Evolutionary conservation across 35 echinoderm and acorn worm species (phyloP).

Genomic region (Strongylocentrotus purpuratus): DNA sequence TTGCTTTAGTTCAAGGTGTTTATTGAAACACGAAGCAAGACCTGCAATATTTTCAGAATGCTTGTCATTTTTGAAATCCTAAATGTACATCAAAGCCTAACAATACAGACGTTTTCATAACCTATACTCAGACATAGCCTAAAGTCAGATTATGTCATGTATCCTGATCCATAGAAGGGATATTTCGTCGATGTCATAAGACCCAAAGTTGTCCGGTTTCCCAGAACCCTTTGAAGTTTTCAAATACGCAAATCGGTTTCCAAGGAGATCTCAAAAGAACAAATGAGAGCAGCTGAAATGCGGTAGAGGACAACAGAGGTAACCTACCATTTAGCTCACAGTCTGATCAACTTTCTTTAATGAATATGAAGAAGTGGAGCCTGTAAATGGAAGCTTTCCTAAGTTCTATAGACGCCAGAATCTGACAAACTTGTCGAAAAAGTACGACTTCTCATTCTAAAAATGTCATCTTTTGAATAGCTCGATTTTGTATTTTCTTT

Average conservation of each 20-base stretch:
- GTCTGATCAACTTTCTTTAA: background rate
- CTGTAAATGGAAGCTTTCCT: background rate
- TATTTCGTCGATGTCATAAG: background rate
- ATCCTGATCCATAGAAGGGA: background rate
- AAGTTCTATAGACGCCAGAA: background rate
- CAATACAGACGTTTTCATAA: background rate
- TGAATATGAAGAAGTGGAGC: background rate
- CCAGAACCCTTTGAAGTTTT: background rate
- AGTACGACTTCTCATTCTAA: background rate
- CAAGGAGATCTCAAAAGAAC: background rate
- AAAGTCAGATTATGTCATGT: background rate
- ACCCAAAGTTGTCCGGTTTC: background rate
- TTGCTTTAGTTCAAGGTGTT: background rate
- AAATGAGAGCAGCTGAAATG: background rate
- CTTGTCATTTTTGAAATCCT: background rate
- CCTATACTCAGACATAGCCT: background rate
- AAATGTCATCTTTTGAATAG: background rate
- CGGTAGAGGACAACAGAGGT: background rate
- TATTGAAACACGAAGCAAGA: background rate
- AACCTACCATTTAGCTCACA: background rate
- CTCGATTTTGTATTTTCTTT: background rate
- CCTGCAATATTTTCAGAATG: background rate
- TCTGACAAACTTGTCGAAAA: background rate
- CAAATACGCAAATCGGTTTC: background rate
- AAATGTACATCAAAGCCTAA: background rate